Evolutionary conservation across 1,140 invertebrate genomes (phyloP), one percentile per base, ranked within the genome.

Genomic region (Pseudomyrmex dendroicus): DNA sequence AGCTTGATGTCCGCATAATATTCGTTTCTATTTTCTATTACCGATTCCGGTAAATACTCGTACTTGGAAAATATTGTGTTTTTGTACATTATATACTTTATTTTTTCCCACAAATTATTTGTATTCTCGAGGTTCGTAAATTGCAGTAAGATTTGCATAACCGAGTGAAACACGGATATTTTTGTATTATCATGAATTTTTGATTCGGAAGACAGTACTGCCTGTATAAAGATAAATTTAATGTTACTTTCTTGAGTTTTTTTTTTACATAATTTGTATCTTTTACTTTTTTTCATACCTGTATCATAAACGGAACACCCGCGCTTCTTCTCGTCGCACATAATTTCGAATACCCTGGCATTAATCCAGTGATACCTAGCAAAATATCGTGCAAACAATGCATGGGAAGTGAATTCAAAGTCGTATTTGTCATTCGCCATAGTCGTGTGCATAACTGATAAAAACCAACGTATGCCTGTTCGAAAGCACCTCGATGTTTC

Each of bases 401-500:
- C 50, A 93, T 92, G 7, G 97, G 97, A 52, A 98, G 92, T 56
- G 94, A 89, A 87, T 96, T 96, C 13, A 98, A 90, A 25, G 59
- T 50, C n/a, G 57, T 63, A 7, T 88, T 77, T 63, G 85, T 76
- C 63, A 86, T 61, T 10, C 86, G 95, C 96, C 96, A 97, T 13
- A 97, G 92, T 88, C 95, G 93, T n/a, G 94, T 91, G 87, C 97
- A 97, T 52, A 99, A 93, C 89, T 96, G 96, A 20, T 95, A 96
- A 94, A 99, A 99, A 7, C 98, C 98, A 76, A 98, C 96, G 93
- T 98, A 98, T 5, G 97, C 98, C 94, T 99, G 97, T 93, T 99
- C 98, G 94, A 99, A 99, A 57, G 98, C 98, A 3, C 98, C 98
- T 84, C 98, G 95, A 93, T 99, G 98, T 93, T 98, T 98, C 0